Percentiles rank a stretch among this genome's conserved stretches.
These are phyloP conservation scores for Glyptemys insculpta DNA, from an alignment of 2,797 vertebrate species.

Conservation along the genomic window DNA sequence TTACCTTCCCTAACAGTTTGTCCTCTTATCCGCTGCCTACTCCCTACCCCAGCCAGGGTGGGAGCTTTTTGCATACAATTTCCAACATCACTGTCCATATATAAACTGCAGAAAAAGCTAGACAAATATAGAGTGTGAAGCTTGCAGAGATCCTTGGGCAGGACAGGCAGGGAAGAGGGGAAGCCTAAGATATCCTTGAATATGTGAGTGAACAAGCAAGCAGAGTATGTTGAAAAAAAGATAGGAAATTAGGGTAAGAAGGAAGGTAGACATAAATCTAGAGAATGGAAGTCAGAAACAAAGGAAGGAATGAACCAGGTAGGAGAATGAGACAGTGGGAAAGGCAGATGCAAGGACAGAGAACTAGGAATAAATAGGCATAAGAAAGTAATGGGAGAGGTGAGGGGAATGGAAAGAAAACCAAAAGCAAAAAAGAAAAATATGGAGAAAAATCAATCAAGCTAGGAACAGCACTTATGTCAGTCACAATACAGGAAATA, in stretches of 20 bases:
- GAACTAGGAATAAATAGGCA: not conserved
- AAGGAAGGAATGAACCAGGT: not conserved
- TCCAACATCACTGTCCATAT: not conserved
- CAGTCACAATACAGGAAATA: not conserved
- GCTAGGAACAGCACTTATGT: not conserved
- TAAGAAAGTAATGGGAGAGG: not conserved
- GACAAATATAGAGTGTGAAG: not conserved
- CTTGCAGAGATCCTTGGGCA: not conserved
- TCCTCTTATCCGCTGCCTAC: not conserved
- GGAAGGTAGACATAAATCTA: not conserved
- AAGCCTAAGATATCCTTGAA: not conserved
- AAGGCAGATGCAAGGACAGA: not conserved
- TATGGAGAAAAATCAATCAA: not conserved
- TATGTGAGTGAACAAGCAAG: fast-evolving
- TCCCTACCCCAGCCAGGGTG: not conserved
- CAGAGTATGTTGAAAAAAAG: not conserved
- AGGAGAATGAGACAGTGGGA: not conserved
- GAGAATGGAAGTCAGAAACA: not conserved
- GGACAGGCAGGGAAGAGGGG: not conserved
- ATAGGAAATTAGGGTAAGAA: not conserved
- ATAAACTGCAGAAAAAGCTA: not conserved
- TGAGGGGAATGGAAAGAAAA: not conserved
- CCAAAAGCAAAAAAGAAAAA: not conserved
- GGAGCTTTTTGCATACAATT: fast-evolving
- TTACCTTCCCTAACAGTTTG: fast-evolving